Evolutionary conservation across 2,888 invertebrate genomes (phyloP), one percentile per base, ranked within the genome.

Genomic region (Himalopsyche tibetana): DNA sequence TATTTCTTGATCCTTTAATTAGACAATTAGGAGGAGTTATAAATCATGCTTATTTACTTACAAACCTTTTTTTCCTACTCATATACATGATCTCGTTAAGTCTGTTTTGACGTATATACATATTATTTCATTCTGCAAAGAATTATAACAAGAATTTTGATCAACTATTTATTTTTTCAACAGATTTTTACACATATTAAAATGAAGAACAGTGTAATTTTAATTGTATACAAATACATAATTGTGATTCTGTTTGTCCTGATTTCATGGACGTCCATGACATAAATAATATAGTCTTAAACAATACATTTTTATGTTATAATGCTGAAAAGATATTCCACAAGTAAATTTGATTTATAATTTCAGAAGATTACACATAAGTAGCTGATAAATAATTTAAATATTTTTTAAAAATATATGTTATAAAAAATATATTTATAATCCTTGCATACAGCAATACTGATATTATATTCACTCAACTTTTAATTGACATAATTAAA

Each of bases 371-470:
- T 15, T 51, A 51, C 51, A 51, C 15, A 15, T 4, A 51, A 51
- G 51, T 15, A 15, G 51, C 51, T 36, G 74, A 74, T 74, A 74
- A 74, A 36, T 74, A 74, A 74, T 28, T 36, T n/a, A 11, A 36
- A 36, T 74, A 4, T 38, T 12, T 74, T 11, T 38, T 74, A 36
- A 74, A 51, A 15, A 74, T 36, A 74, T 74, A 74, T 74, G 15
- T 74, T 74, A 74, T 74, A 74, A 74, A 74, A 63, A 74, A 74
- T 74, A 74, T 74, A 74, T 74, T 19, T 15, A 74, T 74, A 36
- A 74, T 38, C 36, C 19, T 38, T 74, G 36, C 74, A 74, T 12
- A 74, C 36, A 38, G 5, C 74, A 74, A 74, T 74, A 74, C 74
- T 74, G 74, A 74, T 74, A 36, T 74, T 12, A 28, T 74, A 38